phyloP scores from a whole-genome alignment of 2,888 invertebrate genomes.

The Drosophila lutescens region DNA sequence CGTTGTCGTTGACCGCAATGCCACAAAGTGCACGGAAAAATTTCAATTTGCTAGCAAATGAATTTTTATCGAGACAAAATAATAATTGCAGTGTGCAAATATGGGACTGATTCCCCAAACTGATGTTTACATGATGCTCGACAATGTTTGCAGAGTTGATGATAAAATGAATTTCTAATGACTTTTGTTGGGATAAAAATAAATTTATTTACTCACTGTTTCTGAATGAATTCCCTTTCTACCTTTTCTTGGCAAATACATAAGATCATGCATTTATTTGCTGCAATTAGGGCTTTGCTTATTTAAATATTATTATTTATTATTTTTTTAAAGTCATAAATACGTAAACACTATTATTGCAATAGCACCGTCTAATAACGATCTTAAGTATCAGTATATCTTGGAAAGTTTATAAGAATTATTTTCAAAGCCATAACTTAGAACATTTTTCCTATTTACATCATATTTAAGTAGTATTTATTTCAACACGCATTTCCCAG shows the following conservation, averaged over 20 bases:
- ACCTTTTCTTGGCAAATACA: neutral
- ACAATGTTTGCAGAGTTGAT: neutral
- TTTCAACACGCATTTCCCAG: slow-evolving; percentile 26
- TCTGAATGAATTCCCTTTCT: neutral
- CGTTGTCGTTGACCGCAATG: slow-evolving; percentile 11
- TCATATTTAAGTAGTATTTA: slow-evolving; percentile 44
- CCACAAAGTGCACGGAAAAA: slow-evolving; percentile 33
- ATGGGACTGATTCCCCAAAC: slow-evolving; percentile 10
- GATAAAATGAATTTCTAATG: slow-evolving; percentile 1
- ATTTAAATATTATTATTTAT: no score
- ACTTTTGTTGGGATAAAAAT: neutral
- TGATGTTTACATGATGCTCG: neutral
- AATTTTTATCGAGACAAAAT: slow-evolving; percentile 38
- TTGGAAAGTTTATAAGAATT: slow-evolving; percentile 1
- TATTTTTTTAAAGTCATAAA: no score
- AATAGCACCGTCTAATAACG: neutral
- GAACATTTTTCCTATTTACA: slow-evolving; percentile 27
- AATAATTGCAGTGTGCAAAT: slow-evolving; percentile 39
- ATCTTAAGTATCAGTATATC: no score
- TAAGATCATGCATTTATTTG: neutral
- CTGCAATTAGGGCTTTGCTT: no score
- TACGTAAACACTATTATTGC: neutral
- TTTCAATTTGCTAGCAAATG: slow-evolving; percentile 39
- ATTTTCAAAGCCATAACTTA: slow-evolving; percentile 11
- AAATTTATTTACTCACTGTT: no score